A percentile compares a stretch with the other conserved stretches of the same genome.
Evolutionary conservation across 2,797 vertebrate genomes (phyloP).

Genomic region (Coilia nasus): DNA sequence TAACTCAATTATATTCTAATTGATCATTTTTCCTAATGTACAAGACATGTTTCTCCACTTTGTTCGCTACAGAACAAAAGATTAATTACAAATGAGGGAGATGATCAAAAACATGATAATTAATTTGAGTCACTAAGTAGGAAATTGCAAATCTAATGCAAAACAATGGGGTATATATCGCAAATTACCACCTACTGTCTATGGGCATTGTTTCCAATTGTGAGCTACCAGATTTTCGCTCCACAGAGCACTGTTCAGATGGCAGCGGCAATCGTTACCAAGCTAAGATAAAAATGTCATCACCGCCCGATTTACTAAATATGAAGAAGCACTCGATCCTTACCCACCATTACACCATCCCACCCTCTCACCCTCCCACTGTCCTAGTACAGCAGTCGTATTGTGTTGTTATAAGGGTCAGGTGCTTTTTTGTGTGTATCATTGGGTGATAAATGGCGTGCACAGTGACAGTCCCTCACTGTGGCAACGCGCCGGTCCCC

Average conservation of each 20-base stretch:
- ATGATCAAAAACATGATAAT: constrained; percentile 85
- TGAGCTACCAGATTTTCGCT: background rate
- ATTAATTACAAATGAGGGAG: constrained; percentile 76
- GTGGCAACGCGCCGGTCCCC: constrained; percentile 38
- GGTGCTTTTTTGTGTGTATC: background rate
- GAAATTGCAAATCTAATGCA: constrained; percentile 74
- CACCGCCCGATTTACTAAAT: no score
- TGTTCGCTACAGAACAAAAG: constrained; percentile 77
- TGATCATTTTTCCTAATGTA: constrained; percentile 77
- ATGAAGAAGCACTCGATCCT: no score
- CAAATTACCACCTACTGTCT: constrained; percentile 66
- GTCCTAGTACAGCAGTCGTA: background rate
- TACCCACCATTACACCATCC: no score
- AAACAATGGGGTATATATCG: constrained; percentile 66
- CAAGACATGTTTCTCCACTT: constrained; percentile 69
- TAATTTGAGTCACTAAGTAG: constrained; percentile 73
- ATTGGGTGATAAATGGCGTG: constrained; percentile 43
- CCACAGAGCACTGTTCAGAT: background rate
- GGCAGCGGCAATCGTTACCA: background rate
- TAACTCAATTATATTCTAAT: constrained; percentile 81
- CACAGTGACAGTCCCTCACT: constrained; percentile 45
- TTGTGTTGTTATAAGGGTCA: constrained; percentile 16
- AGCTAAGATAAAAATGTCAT: background rate
- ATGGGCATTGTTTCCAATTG: constrained; percentile 47
- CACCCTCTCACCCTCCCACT: no score